Evolutionary conservation across 2,888 invertebrate genomes (phyloP).

Genomic region (Heteromurus nitidus): DNA sequence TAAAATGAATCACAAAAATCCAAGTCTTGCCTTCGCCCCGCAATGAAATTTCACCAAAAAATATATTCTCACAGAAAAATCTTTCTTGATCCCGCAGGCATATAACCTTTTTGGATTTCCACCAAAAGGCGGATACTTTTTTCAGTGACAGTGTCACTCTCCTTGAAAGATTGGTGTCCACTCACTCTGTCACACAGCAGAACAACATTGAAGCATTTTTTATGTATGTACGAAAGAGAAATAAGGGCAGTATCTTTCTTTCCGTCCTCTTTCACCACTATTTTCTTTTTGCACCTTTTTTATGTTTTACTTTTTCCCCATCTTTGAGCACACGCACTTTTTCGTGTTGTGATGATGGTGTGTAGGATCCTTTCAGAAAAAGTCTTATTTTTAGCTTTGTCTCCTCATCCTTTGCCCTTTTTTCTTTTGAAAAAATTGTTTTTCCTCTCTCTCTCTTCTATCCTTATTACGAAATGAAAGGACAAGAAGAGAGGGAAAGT

Average conservation of each 20-base stretch:
- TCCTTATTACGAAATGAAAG: conserved; percentile 36
- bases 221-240: background rate
- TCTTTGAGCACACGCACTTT: conserved; percentile 34
- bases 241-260: background rate
- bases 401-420: conserved; percentile 12
- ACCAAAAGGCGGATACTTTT: conserved; percentile 23
- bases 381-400: conserved; percentile 27
- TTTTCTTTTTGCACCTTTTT: conserved; percentile 26
- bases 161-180: conserved; percentile 41
- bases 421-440: conserved; percentile 13
- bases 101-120: too few species aligned
- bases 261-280: background rate
- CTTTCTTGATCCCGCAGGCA: too few species aligned
- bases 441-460: background rate
- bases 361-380: background rate
- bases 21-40: too few species aligned
- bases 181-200: background rate
- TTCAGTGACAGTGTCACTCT: conserved; percentile 34
- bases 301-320: too few species aligned
- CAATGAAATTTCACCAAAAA: too few species aligned
- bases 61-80: too few species aligned
- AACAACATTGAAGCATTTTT: too few species aligned
- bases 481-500: conserved; percentile 6
- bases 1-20: too few species aligned
- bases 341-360: conserved; percentile 17